Percentiles rank a stretch among this genome's conserved stretches.
These are phyloP conservation scores for Xanthorhoe spadicearia DNA, from an alignment of 2,888 invertebrate species.

Conservation along the genomic window DNA sequence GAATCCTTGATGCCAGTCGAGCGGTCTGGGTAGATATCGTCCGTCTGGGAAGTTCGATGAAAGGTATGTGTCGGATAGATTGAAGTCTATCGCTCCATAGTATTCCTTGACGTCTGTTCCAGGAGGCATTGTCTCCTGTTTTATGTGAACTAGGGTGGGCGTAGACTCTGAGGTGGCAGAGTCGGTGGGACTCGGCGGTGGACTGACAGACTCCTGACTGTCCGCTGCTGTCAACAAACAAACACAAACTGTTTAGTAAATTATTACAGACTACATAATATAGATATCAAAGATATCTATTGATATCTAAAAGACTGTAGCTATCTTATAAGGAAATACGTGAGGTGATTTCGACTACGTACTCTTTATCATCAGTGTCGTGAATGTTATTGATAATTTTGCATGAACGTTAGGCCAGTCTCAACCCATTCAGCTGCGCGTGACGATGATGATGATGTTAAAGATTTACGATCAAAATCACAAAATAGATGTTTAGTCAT, in stretches of 20 bases:
- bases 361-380: too few relatives aligned
- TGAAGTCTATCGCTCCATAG: slow-evolving; percentile 73
- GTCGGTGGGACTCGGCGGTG: slow-evolving; percentile 77
- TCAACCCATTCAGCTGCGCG: too few relatives aligned
- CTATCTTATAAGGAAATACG: not conserved
- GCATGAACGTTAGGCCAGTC: too few relatives aligned
- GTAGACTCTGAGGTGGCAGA: slow-evolving; percentile 77
- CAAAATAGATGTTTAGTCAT: too few relatives aligned
- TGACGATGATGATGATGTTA: too few relatives aligned
- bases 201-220: slow-evolving; percentile 80
- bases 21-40: slow-evolving; percentile 61
- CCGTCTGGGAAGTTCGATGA: slow-evolving; percentile 64
- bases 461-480: too few relatives aligned
- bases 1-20: slow-evolving; percentile 66
- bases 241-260: slow-evolving; percentile 20
- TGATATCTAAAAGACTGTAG: slow-evolving; percentile 16
- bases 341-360: not conserved
- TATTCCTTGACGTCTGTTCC: slow-evolving; percentile 76
- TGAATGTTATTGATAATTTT: too few relatives aligned
- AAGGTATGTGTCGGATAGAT: slow-evolving; percentile 72
- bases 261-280: slow-evolving; percentile 10
- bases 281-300: slow-evolving; percentile 10
- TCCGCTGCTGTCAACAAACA: slow-evolving; percentile 76
- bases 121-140: slow-evolving; percentile 79
- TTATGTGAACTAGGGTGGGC: slow-evolving; percentile 81